Percentiles rank a stretch among this genome's conserved stretches.
phyloP scores from a whole-genome alignment of 2,797 vertebrate genomes.

The Malurus leucopterus region DNA sequence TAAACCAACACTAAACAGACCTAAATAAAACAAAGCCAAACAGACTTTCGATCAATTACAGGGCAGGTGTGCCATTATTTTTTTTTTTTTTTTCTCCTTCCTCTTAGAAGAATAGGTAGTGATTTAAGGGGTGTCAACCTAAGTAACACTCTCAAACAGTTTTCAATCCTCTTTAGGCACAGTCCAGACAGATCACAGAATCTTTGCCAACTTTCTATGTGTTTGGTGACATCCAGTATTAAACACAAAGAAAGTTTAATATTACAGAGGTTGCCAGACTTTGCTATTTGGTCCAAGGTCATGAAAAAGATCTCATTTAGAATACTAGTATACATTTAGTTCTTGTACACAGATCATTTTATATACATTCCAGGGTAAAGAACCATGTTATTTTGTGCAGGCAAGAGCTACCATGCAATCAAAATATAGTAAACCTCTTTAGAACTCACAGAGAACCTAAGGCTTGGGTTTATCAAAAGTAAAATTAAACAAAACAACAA shows the following conservation, averaged over 20 bases:
- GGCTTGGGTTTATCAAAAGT: not conserved
- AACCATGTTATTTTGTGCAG: not conserved
- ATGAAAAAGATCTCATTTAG: not conserved
- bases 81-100: no score
- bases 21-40: not conserved
- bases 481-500: not conserved
- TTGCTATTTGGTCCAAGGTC: not conserved
- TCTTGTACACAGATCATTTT: not conserved
- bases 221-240: not conserved
- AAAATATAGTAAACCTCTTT: not conserved
- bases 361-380: not conserved
- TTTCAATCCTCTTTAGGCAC: not conserved
- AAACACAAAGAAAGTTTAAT: not conserved
- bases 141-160: not conserved
- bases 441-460: not conserved
- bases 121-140: rapidly evolving
- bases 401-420: not conserved
- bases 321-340: not conserved
- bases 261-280: not conserved
- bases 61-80: rapidly evolving
- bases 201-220: rapidly evolving
- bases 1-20: not conserved
- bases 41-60: not conserved
- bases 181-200: not conserved
- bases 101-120: not conserved